Conservation (phyloP, 1,140 invertebrate species). For the Cyclina sinensis region DNA sequence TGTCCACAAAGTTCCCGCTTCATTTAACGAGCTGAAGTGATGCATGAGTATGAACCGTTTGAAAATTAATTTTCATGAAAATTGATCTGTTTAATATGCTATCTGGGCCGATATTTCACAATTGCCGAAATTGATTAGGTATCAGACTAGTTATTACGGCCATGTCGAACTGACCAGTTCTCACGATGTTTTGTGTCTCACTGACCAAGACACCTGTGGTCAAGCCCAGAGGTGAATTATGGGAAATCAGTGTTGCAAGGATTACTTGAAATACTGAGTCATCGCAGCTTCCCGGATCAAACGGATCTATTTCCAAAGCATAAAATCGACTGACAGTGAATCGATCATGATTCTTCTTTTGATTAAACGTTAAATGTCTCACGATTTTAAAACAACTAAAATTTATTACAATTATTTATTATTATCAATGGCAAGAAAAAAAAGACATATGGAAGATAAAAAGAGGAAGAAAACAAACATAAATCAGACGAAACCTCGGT, state of each 20-base stretch:
- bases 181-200: constrained; percentile 51
- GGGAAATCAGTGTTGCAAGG: constrained; percentile 56
- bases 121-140: constrained; percentile 64
- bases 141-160: constrained; percentile 12
- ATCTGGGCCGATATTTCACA: constrained; percentile 45
- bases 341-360: background rate
- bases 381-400: no score
- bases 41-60: constrained; percentile 62
- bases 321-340: constrained; percentile 12
- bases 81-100: constrained; percentile 68
- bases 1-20: constrained; percentile 44
- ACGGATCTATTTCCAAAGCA: background rate
- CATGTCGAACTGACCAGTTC: constrained; percentile 62
- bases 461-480: background rate
- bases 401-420: no score
- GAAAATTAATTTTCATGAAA: constrained; percentile 68
- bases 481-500: constrained; percentile 8
- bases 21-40: constrained; percentile 46
- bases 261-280: constrained; percentile 14
- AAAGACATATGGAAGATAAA: background rate
- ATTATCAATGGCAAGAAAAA: no score
- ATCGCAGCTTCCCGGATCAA: background rate
- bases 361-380: no score
- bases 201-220: constrained; percentile 72
- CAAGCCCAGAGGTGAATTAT: constrained; percentile 56